Evolutionary conservation across 2,113 vertebrate species (phyloP).

Genomic region (Cololabis saira): DNA sequence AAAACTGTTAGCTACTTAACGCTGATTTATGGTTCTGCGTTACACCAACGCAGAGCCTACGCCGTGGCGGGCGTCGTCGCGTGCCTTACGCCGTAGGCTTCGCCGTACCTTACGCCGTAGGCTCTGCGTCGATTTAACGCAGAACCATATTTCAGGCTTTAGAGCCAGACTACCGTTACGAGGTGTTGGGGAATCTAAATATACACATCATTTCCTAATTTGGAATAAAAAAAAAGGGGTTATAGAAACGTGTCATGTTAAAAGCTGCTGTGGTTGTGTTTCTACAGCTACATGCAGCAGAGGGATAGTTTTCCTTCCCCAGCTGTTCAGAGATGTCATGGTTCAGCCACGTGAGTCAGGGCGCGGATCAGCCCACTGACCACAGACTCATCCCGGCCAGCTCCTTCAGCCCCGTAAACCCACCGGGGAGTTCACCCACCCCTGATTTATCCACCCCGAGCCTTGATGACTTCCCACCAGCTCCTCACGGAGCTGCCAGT

Average conservation of each 20-base stretch:
- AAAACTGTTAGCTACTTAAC: constrained; percentile 5
- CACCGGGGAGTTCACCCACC: background rate
- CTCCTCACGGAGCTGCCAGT: constrained; percentile 45
- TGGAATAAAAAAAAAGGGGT: background rate
- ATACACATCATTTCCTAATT: background rate
- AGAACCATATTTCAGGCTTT: too few relatives aligned
- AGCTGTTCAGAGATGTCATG: constrained; percentile 71
- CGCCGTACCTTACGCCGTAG: too few relatives aligned
- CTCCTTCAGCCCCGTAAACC: constrained; percentile 18
- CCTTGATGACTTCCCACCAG: constrained; percentile 56
- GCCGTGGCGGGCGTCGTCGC: too few relatives aligned
- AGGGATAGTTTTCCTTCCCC: background rate
- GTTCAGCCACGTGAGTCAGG: constrained; percentile 66
- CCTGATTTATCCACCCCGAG: constrained; percentile 24
- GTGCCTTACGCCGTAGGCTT: too few relatives aligned
- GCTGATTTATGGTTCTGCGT: too few relatives aligned
- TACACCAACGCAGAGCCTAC: too few relatives aligned
- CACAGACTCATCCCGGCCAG: constrained; percentile 25
- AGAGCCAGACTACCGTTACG: background rate
- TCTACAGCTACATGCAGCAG: constrained; percentile 26
- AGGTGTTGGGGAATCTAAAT: background rate
- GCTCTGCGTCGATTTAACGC: too few relatives aligned
- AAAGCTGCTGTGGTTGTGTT: background rate
- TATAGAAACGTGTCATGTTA: background rate
- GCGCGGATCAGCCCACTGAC: constrained; percentile 36